These are phyloP conservation scores for Nasua narica DNA, from an alignment of 2,797 vertebrate genomes.

Conservation along the genomic window DNA sequence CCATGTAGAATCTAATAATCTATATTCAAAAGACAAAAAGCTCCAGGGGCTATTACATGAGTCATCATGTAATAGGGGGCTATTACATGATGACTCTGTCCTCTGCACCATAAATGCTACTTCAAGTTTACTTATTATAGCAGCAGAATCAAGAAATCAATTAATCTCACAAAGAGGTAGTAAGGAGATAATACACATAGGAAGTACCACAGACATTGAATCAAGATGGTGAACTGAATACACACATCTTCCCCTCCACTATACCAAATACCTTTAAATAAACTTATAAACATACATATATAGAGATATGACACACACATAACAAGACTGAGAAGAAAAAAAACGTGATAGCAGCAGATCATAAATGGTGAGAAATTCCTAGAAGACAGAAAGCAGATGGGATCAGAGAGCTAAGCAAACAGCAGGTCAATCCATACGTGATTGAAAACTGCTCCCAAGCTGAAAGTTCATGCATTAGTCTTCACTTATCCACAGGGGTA, in stretches of 20 bases:
- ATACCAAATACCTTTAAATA: neutral
- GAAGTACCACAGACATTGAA: neutral
- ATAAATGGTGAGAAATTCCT: neutral
- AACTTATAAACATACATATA: neutral
- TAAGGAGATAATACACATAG: neutral
- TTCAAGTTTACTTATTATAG: neutral
- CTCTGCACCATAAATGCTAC: neutral
- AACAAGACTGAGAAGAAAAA: neutral
- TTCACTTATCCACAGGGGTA: neutral
- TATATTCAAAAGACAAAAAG: neutral
- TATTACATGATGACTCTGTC: neutral
- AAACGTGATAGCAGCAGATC: neutral
- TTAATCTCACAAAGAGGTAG: neutral
- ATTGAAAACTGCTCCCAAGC: neutral
- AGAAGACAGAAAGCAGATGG: constrained; percentile 46
- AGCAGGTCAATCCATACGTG: neutral
- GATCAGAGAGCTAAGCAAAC: neutral
- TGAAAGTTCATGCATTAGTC: neutral
- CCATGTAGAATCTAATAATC: neutral
- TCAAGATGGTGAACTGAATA: neutral
- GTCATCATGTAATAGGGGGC: no score
- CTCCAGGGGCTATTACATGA: no score
- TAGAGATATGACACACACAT: neutral
- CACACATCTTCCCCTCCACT: neutral
- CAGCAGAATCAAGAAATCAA: neutral